Evolutionary conservation across 2,113 vertebrate species (phyloP).

Genomic region (Vireo altiloquus): DNA sequence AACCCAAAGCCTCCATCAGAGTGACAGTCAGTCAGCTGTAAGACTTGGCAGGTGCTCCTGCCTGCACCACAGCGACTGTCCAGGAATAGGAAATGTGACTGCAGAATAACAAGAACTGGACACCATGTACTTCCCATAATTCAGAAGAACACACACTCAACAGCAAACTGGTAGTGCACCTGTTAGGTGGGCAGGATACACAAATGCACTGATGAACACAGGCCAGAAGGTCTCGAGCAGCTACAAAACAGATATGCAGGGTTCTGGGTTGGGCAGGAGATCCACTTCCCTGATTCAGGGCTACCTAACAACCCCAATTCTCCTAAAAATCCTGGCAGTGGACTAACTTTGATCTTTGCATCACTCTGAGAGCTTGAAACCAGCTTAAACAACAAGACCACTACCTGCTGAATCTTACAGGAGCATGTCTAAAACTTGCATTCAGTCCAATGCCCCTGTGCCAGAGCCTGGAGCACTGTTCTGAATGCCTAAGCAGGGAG

Average conservation of each 20-base stretch:
- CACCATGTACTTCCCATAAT: neutral
- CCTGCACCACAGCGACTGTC: neutral
- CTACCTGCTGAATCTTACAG: neutral
- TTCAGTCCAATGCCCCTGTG: neutral
- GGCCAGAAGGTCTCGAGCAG: neutral
- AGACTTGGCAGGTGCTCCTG: neutral
- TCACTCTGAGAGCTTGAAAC: neutral
- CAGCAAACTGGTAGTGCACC: neutral
- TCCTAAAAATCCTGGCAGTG: neutral
- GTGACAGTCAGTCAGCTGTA: neutral
- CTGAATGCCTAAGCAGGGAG: neutral
- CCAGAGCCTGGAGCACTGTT: neutral
- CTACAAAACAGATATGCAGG: rapidly evolving
- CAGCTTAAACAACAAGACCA: neutral
- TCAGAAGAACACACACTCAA: neutral
- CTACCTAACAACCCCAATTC: neutral
- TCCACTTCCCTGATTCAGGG: neutral
- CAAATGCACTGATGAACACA: neutral
- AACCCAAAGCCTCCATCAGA: neutral
- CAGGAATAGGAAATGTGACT: neutral
- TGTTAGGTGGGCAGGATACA: neutral
- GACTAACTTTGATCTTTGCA: neutral
- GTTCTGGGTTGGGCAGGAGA: neutral
- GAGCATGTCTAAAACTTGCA: neutral
- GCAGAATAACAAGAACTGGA: neutral